phyloP scores from a whole-genome alignment of 1,140 invertebrate genomes.

The Eurosta solidaginis region DNA sequence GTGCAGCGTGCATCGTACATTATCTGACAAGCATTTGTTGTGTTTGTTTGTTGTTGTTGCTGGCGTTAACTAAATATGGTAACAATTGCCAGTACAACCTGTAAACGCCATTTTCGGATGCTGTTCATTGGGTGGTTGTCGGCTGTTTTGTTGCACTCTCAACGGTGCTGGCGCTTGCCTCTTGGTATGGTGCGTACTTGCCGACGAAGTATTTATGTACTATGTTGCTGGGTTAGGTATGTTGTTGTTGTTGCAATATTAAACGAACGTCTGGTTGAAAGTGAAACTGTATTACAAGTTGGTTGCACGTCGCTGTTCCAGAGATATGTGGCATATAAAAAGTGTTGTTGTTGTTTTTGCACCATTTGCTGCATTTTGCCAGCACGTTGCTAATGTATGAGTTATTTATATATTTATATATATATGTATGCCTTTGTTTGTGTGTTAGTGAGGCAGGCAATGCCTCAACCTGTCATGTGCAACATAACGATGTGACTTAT shows the following conservation, averaged over 20 bases:
- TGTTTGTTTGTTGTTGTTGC: not conserved
- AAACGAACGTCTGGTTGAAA: slow-evolving; percentile 1
- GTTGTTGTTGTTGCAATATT: not conserved
- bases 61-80: slow-evolving; percentile 14
- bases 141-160: not conserved
- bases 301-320: not conserved
- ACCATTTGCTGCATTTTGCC: not conserved
- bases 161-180: not conserved
- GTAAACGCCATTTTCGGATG: slow-evolving; percentile 25
- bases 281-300: not conserved
- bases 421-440: not conserved
- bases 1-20: not conserved
- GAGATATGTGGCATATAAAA: not conserved
- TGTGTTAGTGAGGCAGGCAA: not conserved
- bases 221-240: not conserved
- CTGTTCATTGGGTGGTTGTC: not conserved
- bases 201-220: too few relatives aligned
- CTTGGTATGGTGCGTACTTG: not conserved
- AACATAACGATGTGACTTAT: not conserved
- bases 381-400: too few relatives aligned
- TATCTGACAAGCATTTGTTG: not conserved
- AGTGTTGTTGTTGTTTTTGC: not conserved
- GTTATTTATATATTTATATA: too few relatives aligned
- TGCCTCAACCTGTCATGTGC: not conserved
- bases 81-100: slow-evolving; percentile 15